Conservation (phyloP, 2,888 invertebrate species). For the Arenicola marina region DNA sequence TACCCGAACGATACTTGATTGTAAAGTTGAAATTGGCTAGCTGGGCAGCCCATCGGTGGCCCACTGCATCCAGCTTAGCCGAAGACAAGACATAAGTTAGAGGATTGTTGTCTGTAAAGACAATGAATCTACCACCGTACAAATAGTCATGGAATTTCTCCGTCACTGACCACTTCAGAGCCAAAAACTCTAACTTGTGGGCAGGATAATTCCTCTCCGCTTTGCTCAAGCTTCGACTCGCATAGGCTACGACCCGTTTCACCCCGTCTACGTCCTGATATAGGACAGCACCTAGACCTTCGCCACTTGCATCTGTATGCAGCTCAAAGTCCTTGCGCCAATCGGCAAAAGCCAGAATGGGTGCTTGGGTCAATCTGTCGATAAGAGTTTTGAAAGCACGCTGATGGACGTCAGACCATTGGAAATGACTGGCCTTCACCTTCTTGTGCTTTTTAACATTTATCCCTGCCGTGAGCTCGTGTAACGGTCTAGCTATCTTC, state of each 20-base stretch:
- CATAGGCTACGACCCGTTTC: neutral
- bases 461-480: neutral
- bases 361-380: neutral
- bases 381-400: neutral
- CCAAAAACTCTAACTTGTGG: neutral
- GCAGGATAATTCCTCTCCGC: neutral
- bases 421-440: too few relatives aligned
- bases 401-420: neutral
- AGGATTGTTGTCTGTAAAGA: constrained; percentile 4
- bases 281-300: constrained; percentile 2
- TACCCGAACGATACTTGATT: too few relatives aligned
- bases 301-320: neutral
- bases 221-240: neutral
- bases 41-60: constrained; percentile 1
- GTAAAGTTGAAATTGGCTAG: too few relatives aligned
- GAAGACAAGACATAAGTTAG: neutral
- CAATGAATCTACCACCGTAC: neutral
- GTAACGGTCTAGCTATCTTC: neutral
- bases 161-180: neutral
- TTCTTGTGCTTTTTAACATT: neutral
- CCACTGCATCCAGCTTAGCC: neutral
- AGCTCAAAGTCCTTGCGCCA: neutral
- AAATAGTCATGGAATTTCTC: neutral
- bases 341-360: neutral
- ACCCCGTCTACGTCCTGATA: neutral